Base-by-base conservation (phyloP, 2,888 invertebrate species). In the Tenthredo livida region DNA sequence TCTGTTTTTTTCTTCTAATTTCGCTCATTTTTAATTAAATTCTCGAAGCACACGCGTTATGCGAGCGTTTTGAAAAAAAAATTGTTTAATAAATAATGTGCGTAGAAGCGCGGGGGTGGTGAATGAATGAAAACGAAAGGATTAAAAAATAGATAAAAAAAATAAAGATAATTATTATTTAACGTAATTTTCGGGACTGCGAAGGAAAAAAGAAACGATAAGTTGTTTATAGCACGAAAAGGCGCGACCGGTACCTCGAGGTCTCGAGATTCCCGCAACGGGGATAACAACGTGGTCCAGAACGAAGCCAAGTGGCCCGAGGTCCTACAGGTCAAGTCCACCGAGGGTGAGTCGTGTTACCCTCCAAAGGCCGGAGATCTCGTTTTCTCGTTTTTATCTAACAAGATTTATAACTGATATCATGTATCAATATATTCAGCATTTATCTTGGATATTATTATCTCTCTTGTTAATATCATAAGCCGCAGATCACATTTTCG, bases 301-400 rank as follows among this genome's bases (percentile, higher is more conserved):
- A 89, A 89, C 85, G 89, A 89, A 85, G 90, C 90, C 85, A 91
- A 89, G 87, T 92, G 92, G 91, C 90, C 91, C 84, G 90, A 91
- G 86, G 89, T 91, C 85, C 89, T 91, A 88, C 89, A 90, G 85
- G 88, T 92, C 88, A 87, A 90, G 88, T 91, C 92, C 86, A 89
- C 90, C 86, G 92, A 92, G 92, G 93, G 93, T 93, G 93, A 93
- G 93, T 92, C 87, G 80, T 33, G 29, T 33, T 50, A 33, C 61
- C 77, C 77, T 84, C 84, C 47, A n/a, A 84, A 37, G 72, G 84
- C 29, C 65, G 17, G 29, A 37, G 47, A 47, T 84, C 50, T 50
- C 33, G 43, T 43, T 21, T 73, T 25, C 15, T 77, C 54, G 6
- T n/a, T 29, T 17, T 17, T 65, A 12, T 33, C 6, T 37, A 37